Evolutionary conservation across 1,140 invertebrate species (phyloP), one percentile per base, ranked within the genome.

Genomic region (Cherax destructor): DNA sequence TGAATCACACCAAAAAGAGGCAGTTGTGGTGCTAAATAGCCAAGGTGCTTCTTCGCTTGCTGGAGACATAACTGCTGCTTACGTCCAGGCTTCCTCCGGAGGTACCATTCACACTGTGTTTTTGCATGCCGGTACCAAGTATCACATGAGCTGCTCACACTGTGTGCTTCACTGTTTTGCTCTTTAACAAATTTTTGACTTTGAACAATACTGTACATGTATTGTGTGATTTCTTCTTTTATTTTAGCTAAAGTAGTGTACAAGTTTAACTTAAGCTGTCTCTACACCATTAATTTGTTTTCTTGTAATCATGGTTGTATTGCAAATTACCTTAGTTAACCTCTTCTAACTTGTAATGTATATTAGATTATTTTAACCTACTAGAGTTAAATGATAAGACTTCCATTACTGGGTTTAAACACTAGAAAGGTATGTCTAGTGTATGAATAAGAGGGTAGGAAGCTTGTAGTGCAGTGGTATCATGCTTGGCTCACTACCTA

Each of bases 61-160:
- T 41, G 77, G 56, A 87, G 86, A 88, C 21, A 49, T 88, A n/a
- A 80, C 78, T 80, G 59, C 86, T 50, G 86, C 86, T 88, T 88
- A 65, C 86, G 65, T 88, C 86, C 86, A 79, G 56, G 78, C 77
- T 81, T 47, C 86, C 16, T 52, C 83, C 74, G 78, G 86, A 88
- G 86, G 86, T 88, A 88, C 86, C 86, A 76, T n/a, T 41, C n/a
- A 21, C 2, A 65, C 49, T 88, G 56, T 80, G 86, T 88, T 88
- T 79, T 88, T 88, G 86, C 86, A 88, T 88, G 86, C 59, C 69
- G 86, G 86, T 88, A 80, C 86, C 86, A 69, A 88, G 76, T 69
- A 52, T 80, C n/a, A 69, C 21, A 76, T 59, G 30, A 84, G 21
- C 47, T 84, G 41, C 56, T 69, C 65, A 84, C 83, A 69, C 3